Evolutionary conservation across 2,888 invertebrate genomes (phyloP).

Genomic region (Gastracanthus pulcherrimus): DNA sequence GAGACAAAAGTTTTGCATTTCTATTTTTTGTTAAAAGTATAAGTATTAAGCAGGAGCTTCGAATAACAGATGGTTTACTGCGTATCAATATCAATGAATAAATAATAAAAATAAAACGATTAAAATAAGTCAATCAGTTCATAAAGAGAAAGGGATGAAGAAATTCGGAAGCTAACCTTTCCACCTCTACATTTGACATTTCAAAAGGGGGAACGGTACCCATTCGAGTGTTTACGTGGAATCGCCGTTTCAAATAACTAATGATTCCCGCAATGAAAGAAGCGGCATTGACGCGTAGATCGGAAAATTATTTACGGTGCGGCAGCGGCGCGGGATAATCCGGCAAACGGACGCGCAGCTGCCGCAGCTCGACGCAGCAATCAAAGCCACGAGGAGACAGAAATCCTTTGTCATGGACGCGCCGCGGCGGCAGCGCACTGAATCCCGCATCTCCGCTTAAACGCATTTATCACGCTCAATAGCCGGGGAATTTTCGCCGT

Average conservation of each 20-base stretch:
- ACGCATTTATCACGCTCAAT: conserved; percentile 23
- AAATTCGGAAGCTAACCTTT: no score
- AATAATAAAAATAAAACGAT: no score
- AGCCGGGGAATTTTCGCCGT: conserved; percentile 29
- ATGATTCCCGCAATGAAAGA: conserved; percentile 28
- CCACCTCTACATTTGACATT: not conserved
- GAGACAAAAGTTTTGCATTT: no score
- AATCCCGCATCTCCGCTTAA: conserved; percentile 12
- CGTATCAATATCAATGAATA: no score
- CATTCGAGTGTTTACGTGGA: conserved; percentile 21
- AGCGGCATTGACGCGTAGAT: conserved; percentile 29
- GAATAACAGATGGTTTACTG: no score
- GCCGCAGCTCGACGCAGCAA: not conserved
- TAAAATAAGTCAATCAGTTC: no score
- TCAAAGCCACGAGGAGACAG: not conserved
- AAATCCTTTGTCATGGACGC: conserved; percentile 39
- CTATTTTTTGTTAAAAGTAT: no score
- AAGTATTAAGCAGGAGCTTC: no score
- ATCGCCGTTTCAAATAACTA: conserved; percentile 21
- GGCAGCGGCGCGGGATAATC: conserved; percentile 12
- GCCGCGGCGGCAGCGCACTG: not conserved
- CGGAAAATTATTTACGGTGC: conserved; percentile 50
- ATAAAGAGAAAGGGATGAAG: not conserved
- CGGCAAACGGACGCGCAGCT: conserved; percentile 49
- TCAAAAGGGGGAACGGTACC: not conserved